Evolutionary conservation across 2,113 vertebrate genomes (phyloP), one percentile per base, ranked within the genome.

Genomic region (Microcebus lehilahytsara): DNA sequence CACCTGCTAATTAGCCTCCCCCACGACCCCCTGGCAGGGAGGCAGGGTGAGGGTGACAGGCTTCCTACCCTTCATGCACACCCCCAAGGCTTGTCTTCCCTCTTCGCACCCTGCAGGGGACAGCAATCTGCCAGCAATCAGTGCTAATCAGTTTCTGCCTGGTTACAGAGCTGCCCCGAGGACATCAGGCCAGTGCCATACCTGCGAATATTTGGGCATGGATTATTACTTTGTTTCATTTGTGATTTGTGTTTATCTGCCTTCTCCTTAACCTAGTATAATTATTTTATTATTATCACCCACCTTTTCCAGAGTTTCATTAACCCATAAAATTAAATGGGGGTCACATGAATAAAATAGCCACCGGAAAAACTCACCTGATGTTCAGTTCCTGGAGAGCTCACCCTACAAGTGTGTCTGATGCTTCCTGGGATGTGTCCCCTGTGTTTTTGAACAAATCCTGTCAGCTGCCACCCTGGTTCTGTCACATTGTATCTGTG

Each of bases 121-220:
- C 32, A 83, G 62, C 16, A 79, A 23, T 69, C 91, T 93, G 80
- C 74, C 77, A 91, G 53, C 25, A 42, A 49, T 85, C 71, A 32
- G 91, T 30, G 93, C 91, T 93, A 92, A 93, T 87, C 71, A 78
- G 58, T 25, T 53, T 96, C 77, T 79, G 72, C 17, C 80, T 88
- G 64, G 74, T 78, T n/a, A 75, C 22, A 20, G 53, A 66, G 60
- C 51, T 80, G 56, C 80, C 85, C 79, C 19, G 27, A 66, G 85
- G 46, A 49, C 40, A 9, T 13, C 22, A 92, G 60, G 53, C 20
- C 58, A 49, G 72, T 37, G 74, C 42, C 64, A 9, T 23, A 27
- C 37, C 62, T 92, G 60, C 0, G 2, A 92, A 40, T 78, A 67
- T 16, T 51, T 27, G 67, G 74, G 66, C 37, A 49, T 19, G 8